Percentiles rank a stretch among this genome's conserved stretches.
phyloP scores from a whole-genome alignment of 2,113 vertebrate genomes.

The Puffinus mauretanicus region DNA sequence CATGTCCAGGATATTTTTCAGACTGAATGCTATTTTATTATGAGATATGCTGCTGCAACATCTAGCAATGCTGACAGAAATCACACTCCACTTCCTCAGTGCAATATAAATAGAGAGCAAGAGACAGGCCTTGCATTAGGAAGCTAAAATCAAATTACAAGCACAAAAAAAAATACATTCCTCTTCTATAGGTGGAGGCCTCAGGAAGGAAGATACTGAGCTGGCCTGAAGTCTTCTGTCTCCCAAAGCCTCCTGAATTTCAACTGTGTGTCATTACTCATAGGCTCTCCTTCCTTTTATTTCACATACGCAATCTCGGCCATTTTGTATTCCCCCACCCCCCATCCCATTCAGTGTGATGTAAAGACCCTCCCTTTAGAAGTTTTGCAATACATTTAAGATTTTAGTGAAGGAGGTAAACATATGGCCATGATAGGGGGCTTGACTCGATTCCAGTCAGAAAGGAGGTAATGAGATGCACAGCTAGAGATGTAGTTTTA shows the following conservation, averaged over 20 bases:
- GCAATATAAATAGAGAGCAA: background rate
- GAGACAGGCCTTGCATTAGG: background rate
- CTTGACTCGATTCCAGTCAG: background rate
- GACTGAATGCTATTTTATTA: background rate
- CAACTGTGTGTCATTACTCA: background rate
- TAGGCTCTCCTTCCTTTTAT: background rate
- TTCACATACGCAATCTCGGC: background rate
- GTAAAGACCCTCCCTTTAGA: background rate
- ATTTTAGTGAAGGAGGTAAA: background rate
- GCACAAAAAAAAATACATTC: background rate
- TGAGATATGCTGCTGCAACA: background rate
- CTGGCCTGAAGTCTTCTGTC: background rate
- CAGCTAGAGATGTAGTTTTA: background rate
- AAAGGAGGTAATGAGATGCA: background rate
- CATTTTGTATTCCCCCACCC: background rate
- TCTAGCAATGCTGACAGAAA: background rate
- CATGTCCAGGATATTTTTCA: background rate
- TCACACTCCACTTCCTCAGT: background rate
- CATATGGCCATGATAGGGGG: accelerated
- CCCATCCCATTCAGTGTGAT: background rate
- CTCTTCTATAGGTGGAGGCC: background rate
- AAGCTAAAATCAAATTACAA: background rate
- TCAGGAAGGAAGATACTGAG: background rate
- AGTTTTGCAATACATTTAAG: background rate
- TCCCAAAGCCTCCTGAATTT: background rate